Base-by-base conservation (phyloP, 2,888 invertebrate species). In the Acanthococcus lagerstroemiae region DNA sequence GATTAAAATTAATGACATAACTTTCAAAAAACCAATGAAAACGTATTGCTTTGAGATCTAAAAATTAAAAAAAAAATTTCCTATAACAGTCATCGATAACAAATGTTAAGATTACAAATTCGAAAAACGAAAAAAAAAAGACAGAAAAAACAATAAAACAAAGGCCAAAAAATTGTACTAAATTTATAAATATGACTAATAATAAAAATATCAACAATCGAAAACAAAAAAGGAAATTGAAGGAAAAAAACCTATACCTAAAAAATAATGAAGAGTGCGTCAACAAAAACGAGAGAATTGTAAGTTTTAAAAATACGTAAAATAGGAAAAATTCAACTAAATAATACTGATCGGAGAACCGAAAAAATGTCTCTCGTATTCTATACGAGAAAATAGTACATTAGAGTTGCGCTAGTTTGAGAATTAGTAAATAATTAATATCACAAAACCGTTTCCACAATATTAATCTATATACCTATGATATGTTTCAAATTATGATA, bases 401-500 rank as follows among this genome's bases (percentile, higher is more conserved):
- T n/a, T n/a, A n/a, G n/a, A n/a, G n/a, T n/a, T 30, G 37, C 27
- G 37, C 44, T 37, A 22, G 21, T 22, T 57, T 57, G 60, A 26
- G 30, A 27, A 61, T 61, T 52, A 26, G 60, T 61, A 63, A 54
- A 63, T n/a, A n/a, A n/a, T 63, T 63, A 63, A 63, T 63, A 63
- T 63, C 63, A 63, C 63, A 63, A 63, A 63, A 63, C 63, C 30
- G 63, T 52, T 63, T 63, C 63, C 4, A 22, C 19, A 22, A 52
- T 22, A 22, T 22, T 45, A 52, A 52, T 22, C 19, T 22, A 48
- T n/a, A 37, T 37, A 37, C 2, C 48, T 48, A 48, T 21, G 9
- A 19, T 19, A n/a, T 48, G 9, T 37, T 9, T 37, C 45, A 15
- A 22, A 44, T 52, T 30, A 63, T 63, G 63, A 63, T 63, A 63